Percentiles rank a stretch among this genome's conserved stretches.
Evolutionary conservation across 2,888 invertebrate genomes (phyloP).

Genomic region (Dyspetes luteomarginatus): DNA sequence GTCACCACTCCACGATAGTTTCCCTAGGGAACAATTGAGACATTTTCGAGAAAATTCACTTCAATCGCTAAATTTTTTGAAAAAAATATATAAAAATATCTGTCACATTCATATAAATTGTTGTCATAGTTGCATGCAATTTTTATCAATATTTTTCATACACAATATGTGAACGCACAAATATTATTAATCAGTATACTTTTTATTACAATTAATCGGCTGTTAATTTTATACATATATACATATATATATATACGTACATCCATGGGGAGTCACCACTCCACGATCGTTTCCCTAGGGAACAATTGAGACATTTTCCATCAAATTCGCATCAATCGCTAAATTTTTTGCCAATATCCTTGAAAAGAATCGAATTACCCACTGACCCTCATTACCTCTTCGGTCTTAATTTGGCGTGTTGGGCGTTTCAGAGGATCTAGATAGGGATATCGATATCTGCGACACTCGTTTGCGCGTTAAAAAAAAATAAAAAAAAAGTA

Average conservation of each 20-base stretch:
- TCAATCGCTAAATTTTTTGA: no score
- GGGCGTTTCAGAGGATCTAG: constrained; percentile 18
- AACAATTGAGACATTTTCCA: not conserved
- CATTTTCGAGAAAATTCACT: no score
- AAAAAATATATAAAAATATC: no score
- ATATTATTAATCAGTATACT: no score
- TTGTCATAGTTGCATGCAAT: no score
- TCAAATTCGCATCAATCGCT: not conserved
- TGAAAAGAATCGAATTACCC: not conserved
- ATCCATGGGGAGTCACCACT: no score
- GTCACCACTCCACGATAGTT: no score
- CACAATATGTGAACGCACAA: no score
- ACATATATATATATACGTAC: no score
- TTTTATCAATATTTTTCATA: no score
- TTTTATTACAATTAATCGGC: no score
- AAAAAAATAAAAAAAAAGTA: constrained; percentile 12
- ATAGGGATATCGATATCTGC: constrained; percentile 51
- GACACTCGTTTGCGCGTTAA: constrained; percentile 14
- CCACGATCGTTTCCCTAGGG: not conserved
- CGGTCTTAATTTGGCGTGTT: not conserved
- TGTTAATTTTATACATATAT: not conserved
- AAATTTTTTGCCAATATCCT: not conserved
- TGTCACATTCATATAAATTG: no score
- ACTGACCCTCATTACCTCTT: not conserved
- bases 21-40: not conserved